Percentiles rank a stretch among this genome's conserved stretches.
phyloP scores from a whole-genome alignment of 2,113 vertebrate genomes.

The Mesoclemmys tuberculata region DNA sequence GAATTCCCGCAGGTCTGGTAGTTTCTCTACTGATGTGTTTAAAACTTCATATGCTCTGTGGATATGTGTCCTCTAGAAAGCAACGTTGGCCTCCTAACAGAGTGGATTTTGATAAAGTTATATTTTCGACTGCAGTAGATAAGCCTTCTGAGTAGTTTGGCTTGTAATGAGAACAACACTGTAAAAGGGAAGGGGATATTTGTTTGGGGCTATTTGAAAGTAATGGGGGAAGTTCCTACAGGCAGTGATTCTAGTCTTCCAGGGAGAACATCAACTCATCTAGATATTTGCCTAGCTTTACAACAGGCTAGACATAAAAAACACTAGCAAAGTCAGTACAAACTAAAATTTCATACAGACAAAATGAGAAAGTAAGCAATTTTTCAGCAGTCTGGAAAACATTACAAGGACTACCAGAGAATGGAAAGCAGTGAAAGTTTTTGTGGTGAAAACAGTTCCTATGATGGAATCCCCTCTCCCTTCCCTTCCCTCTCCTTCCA shows the following conservation, averaged over 20 bases:
- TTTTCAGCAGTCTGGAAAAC: too few species aligned
- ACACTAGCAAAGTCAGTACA: too few species aligned
- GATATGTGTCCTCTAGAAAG: neutral
- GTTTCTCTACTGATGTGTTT: neutral
- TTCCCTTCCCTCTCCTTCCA: neutral
- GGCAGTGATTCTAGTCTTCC: neutral
- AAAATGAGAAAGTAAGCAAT: too few species aligned
- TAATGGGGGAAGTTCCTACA: neutral
- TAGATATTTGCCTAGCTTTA: too few species aligned
- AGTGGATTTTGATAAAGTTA: neutral
- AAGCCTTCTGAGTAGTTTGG: neutral
- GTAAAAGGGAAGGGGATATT: neutral
- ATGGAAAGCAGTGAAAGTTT: conserved; percentile 42
- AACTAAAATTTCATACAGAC: too few species aligned
- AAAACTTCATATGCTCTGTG: neutral
- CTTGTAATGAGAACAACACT: neutral
- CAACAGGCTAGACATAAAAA: too few species aligned
- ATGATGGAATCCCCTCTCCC: conserved; percentile 47
- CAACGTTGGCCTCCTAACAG: neutral
- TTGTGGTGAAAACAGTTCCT: conserved; percentile 29
- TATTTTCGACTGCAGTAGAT: neutral
- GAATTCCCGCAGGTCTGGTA: neutral
- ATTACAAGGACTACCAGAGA: neutral
- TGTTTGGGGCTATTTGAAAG: neutral
- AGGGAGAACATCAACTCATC: too few species aligned